These are phyloP conservation scores for Drosophila bipectinata DNA, from an alignment of 1,140 invertebrate genomes.

Conservation along the genomic window DNA sequence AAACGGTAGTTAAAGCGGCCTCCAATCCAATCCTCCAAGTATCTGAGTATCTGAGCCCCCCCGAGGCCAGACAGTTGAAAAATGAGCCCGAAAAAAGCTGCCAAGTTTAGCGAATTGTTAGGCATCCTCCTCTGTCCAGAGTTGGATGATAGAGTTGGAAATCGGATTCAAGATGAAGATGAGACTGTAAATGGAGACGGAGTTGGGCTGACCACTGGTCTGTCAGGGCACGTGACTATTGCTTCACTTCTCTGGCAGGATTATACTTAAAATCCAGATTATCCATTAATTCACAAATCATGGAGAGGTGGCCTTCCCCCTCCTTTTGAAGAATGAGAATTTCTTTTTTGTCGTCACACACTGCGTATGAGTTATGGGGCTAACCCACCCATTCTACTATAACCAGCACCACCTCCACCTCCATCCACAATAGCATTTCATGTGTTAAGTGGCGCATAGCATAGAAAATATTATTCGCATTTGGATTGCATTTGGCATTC, in stretches of 20 bases:
- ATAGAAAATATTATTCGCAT: slow-evolving; percentile 67
- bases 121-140: slow-evolving; percentile 3
- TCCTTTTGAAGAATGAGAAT: slow-evolving; percentile 19
- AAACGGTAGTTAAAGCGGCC: slow-evolving; percentile 47
- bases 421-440: slow-evolving; percentile 35
- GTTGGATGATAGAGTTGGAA: slow-evolving; percentile 19
- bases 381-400: not conserved
- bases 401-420: not conserved
- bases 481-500: slow-evolving; percentile 35
- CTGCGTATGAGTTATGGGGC: slow-evolving; percentile 74
- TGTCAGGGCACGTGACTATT: slow-evolving; percentile 9
- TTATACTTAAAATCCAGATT: no score
- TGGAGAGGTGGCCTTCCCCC: no score
- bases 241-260: not conserved
- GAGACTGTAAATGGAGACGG: slow-evolving; percentile 29
- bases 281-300: no score
- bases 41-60: slow-evolving; percentile 5
- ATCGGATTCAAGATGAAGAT: slow-evolving; percentile 7
- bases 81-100: slow-evolving; percentile 47
- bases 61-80: slow-evolving; percentile 40
- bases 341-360: slow-evolving; percentile 58
- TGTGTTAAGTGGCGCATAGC: slow-evolving; percentile 72
- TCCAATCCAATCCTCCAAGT: slow-evolving; percentile 17
- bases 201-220: slow-evolving; percentile 6
- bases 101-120: slow-evolving; percentile 39